Percentiles rank a stretch among this genome's conserved stretches.
phyloP scores from a whole-genome alignment of 2,888 invertebrate species.

The Cheilosia pagana region DNA sequence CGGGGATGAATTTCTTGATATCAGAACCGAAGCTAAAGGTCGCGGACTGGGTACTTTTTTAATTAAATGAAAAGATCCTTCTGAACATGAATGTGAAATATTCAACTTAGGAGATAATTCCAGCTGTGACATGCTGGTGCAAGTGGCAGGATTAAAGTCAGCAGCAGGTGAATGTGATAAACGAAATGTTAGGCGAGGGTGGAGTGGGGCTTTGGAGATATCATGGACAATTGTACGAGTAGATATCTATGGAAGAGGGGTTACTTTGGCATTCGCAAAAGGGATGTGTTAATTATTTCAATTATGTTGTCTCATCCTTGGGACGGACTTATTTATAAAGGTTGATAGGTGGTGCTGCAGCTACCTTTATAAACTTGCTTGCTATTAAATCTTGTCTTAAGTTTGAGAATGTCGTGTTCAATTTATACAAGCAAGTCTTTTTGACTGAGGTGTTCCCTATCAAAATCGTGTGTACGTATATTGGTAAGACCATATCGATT shows the following conservation, averaged over 20 bases:
- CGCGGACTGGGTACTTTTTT: conserved; percentile 35
- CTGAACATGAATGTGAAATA: conserved; percentile 45
- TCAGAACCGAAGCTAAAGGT: conserved; percentile 39
- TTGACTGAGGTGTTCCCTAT: not conserved
- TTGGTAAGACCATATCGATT: too few relatives aligned
- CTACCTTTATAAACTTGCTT: not conserved
- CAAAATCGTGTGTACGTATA: too few relatives aligned
- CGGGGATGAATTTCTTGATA: conserved; percentile 39
- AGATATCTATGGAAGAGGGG: not conserved
- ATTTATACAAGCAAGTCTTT: too few relatives aligned
- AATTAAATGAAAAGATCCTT: conserved; percentile 44
- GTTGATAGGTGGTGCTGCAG: not conserved
- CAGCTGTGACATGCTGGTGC: conserved; percentile 38
- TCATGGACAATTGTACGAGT: conserved; percentile 1
- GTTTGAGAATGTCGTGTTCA: too few relatives aligned
- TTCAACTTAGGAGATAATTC: conserved; percentile 51
- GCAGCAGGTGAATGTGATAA: conserved; percentile 44
- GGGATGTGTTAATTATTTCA: conserved; percentile 54
- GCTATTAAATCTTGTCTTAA: not conserved
- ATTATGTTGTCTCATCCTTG: conserved; percentile 17
- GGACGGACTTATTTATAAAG: not conserved
- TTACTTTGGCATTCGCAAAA: not conserved
- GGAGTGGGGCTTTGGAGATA: not conserved
- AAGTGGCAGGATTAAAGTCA: conserved; percentile 1
- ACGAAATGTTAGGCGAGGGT: conserved; percentile 13